Percentiles rank a stretch among this genome's conserved stretches.
These are phyloP conservation scores for Aspidoscelis tigris DNA, from an alignment of 2,113 vertebrate genomes.

Conservation along the genomic window DNA sequence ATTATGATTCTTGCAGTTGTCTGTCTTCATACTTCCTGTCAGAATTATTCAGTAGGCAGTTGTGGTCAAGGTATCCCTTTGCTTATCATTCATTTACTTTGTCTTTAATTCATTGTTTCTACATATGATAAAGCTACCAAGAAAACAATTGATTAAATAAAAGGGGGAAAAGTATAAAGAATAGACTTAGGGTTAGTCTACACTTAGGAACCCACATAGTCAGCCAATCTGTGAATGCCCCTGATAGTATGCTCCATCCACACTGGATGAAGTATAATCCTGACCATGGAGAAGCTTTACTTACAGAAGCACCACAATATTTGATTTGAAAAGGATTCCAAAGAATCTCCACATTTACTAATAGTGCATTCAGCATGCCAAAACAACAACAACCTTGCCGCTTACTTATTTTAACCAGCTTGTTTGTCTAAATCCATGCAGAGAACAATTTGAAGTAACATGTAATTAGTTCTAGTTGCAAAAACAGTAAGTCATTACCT, in stretches of 20 bases:
- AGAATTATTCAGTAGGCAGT: background rate
- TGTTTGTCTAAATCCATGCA: background rate
- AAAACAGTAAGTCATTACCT: background rate
- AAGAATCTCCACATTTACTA: background rate
- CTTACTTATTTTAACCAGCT: no score
- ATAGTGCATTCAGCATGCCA: background rate
- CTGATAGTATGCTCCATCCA: no score
- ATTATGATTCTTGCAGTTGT: background rate
- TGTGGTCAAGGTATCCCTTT: background rate
- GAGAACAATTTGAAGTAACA: background rate
- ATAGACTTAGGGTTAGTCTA: background rate
- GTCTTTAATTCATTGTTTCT: slow-evolving; percentile 2
- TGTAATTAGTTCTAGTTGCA: background rate
- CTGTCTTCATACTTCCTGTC: background rate
- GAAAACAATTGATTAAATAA: background rate
- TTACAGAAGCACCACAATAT: background rate
- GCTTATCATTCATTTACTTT: background rate
- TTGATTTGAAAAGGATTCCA: background rate
- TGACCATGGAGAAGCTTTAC: background rate
- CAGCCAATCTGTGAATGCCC: no score
- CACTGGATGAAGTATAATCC: no score
- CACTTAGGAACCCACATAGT: no score
- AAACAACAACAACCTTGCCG: no score
- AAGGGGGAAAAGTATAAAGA: background rate
- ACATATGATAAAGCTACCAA: background rate